These are phyloP conservation scores for Sthenelais limicola DNA, from an alignment of 2,888 invertebrate genomes.

Conservation along the genomic window DNA sequence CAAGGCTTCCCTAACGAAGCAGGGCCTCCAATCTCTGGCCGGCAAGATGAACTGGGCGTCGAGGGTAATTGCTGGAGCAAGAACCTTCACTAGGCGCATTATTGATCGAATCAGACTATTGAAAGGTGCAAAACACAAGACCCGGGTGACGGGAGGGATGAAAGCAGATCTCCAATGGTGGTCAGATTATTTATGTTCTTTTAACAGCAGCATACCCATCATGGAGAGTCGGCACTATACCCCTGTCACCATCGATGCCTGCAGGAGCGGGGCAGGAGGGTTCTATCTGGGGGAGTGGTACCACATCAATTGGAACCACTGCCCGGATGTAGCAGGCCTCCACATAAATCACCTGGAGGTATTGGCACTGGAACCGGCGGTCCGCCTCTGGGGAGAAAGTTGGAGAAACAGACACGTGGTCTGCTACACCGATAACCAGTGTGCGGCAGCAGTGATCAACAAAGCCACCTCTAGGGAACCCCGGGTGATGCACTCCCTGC, in stretches of 20 bases:
- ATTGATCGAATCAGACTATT: neutral
- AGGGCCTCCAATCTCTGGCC: neutral
- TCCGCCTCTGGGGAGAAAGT: neutral
- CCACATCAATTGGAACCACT: neutral
- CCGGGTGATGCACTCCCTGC: neutral
- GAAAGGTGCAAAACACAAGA: neutral
- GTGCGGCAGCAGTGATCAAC: constrained; percentile 13
- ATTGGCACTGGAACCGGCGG: neutral
- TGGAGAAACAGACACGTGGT: constrained; percentile 1
- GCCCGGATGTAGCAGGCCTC: neutral
- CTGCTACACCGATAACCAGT: constrained; percentile 16
- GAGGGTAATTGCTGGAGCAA: too few species aligned
- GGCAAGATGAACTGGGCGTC: neutral
- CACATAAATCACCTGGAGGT: constrained; percentile 23
- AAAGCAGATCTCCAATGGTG: constrained; percentile 19
- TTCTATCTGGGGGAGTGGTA: constrained; percentile 3
- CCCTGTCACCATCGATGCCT: constrained; percentile 7
- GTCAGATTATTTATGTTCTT: neutral
- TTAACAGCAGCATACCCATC: neutral
- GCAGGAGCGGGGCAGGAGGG: neutral
- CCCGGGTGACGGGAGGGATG: neutral
- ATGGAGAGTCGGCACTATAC: neutral
- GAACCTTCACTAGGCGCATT: neutral
- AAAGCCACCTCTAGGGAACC: constrained; percentile 18
- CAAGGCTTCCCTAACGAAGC: neutral